Evolutionary conservation across 37 sponge, comb jelly and placozoan genomes (phyloP).

Genomic region (Diacarnus erythraeanus): DNA sequence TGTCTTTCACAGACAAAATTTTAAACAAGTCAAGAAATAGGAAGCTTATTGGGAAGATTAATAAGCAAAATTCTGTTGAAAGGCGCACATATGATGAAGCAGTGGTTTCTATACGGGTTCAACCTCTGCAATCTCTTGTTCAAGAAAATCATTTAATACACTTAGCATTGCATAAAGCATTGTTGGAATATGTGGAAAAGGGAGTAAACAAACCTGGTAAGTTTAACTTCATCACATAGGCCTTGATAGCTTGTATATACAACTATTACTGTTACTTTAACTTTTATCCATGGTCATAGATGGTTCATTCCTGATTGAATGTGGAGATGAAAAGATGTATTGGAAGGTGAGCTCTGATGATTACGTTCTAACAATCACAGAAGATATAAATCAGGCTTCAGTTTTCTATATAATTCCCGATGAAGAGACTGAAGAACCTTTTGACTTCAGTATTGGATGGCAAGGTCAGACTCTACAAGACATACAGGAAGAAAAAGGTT

Average conservation of each 20-base stretch:
- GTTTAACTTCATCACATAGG: too few species aligned
- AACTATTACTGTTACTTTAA: neutral
- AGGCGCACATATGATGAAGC: slow-evolving; percentile 55
- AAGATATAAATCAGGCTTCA: slow-evolving; percentile 16
- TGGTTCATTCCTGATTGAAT: slow-evolving; percentile 38
- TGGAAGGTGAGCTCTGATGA: slow-evolving; percentile 8
- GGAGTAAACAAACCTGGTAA: slow-evolving; percentile 37
- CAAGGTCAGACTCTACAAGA: neutral
- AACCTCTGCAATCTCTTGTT: slow-evolving; percentile 26
- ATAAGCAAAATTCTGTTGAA: slow-evolving; percentile 10
- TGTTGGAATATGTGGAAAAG: slow-evolving; percentile 22
- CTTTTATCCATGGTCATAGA: slow-evolving; percentile 5
- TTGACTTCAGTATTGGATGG: slow-evolving; percentile 33
- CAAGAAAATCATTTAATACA: neutral
- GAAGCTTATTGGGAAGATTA: slow-evolving; percentile 3
- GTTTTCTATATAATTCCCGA: slow-evolving; percentile 21
- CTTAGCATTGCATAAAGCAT: slow-evolving; percentile 17
- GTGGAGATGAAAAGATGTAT: slow-evolving; percentile 8
- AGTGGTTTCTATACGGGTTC: slow-evolving; percentile 29
- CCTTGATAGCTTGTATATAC: too few species aligned
- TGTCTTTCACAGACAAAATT: neutral
- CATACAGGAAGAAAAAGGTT: neutral
- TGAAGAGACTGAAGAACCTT: slow-evolving; percentile 16
- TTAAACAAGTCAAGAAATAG: slow-evolving; percentile 4
- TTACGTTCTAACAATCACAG: slow-evolving; percentile 3